Conservation (phyloP, 2,888 invertebrate genomes). For the Lasiommata megera region DNA sequence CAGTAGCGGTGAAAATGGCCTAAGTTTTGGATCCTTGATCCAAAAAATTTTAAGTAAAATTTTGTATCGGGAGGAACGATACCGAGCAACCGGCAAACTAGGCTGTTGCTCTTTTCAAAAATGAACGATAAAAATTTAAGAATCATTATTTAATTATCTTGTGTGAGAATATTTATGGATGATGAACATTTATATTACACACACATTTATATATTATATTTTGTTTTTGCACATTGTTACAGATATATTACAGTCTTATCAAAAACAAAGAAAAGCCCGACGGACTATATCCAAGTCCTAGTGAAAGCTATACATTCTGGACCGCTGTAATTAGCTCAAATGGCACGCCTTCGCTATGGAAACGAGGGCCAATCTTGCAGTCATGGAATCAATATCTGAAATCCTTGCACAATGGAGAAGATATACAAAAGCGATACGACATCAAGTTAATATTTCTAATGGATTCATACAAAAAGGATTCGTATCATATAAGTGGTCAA, state of each 20-base stretch:
- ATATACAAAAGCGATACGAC: conserved; percentile 24
- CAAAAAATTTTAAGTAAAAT: too few relatives aligned
- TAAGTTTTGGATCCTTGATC: too few relatives aligned
- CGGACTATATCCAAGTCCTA: conserved; percentile 19
- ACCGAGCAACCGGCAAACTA: too few relatives aligned
- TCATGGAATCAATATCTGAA: conserved; percentile 28
- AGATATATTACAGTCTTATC: conserved; percentile 39
- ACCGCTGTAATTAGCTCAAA: conserved; percentile 35
- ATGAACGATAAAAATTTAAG: too few relatives aligned
- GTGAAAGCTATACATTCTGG: conserved; percentile 42
- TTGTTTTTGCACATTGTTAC: conserved; percentile 14
- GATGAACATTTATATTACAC: too few relatives aligned
- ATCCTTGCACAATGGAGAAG: background rate
- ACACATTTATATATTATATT: too few relatives aligned
- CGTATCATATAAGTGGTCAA: conserved; percentile 29
- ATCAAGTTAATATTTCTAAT: conserved; percentile 29
- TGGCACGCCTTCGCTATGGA: conserved; percentile 43
- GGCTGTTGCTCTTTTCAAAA: too few relatives aligned
- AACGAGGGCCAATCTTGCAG: conserved; percentile 36
- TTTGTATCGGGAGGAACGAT: too few relatives aligned
- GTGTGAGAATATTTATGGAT: too few relatives aligned
- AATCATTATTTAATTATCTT: too few relatives aligned
- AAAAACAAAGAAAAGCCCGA: conserved; percentile 21
- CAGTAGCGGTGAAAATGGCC: too few relatives aligned
- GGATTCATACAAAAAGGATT: conserved; percentile 19